Base-by-base conservation (phyloP, 92 coral and sea anemone species). In the Phymanthus crucifer region DNA sequence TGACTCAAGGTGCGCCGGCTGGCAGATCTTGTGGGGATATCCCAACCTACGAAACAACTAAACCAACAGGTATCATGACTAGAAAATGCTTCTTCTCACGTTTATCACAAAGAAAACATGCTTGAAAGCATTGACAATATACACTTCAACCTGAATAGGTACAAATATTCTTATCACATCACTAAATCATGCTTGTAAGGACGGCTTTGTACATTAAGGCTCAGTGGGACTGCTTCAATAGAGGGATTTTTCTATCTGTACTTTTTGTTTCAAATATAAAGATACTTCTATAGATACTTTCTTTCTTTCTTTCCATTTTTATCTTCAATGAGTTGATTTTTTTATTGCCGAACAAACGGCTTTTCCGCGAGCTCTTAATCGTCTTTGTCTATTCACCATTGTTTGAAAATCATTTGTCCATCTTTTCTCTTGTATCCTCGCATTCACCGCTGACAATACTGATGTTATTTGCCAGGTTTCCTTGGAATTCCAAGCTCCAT, bases 401-500 rank as follows among this genome's bases (percentile, higher is more conserved):
- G 64, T 54, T 54, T 54, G 64, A 24, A 21, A n/a, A 54, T 54
- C 64, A 54, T 54, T 54, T 54, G 64, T 54, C 21, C 11, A 54
- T 54, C 26, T 54, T 24, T 24, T 54, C 11, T 54, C 64, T 21
- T n/a, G n/a, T n/a, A n/a, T n/a, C n/a, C n/a, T 67, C 31, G n/a
- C 31, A 17, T 29, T 70, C 74, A 70, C 26, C 2, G 13, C 23
- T 72, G 48, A 23, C 56, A 26, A 38, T 38, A 47, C 11, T 27
- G 68, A 61, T 61, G 29, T 61, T 11, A 61, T 40, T 32, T 18
- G 56, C n/a, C 69, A 68, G 76, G 84, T 38, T 70, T 29, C 72
- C 78, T 80, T 36, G 84, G 77, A 13, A 35, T 24, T 40, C 78
- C 34, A 26, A 70, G 74, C 23, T 23, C 66, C 5, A 69, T 48